A percentile compares a stretch with the other conserved stretches of the same genome.
These are phyloP conservation scores for Erpobdella octoculata DNA, from an alignment of 2,888 invertebrate species.

Conservation along the genomic window DNA sequence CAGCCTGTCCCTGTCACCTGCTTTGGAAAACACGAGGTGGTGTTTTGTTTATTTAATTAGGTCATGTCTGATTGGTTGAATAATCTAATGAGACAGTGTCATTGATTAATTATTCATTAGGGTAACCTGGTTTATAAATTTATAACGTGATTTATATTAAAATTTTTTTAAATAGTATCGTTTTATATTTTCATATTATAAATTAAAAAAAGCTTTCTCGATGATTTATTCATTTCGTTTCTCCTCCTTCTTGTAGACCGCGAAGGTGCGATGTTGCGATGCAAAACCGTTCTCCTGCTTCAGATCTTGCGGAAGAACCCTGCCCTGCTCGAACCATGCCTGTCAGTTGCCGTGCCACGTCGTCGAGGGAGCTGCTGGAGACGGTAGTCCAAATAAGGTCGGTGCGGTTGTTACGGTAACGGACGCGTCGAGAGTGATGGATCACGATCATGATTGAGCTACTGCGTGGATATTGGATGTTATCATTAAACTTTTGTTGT, in stretches of 20 bases:
- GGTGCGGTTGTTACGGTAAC: neutral
- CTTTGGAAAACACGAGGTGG: slow-evolving; percentile 52
- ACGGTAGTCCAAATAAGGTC: neutral
- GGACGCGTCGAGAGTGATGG: neutral
- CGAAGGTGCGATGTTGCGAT: slow-evolving; percentile 49
- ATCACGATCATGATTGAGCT: neutral
- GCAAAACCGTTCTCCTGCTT: slow-evolving; percentile 60
- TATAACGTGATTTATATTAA: neutral
- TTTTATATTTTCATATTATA: neutral
- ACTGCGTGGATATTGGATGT: neutral
- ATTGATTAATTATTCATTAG: neutral
- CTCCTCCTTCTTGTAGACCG: slow-evolving; percentile 42
- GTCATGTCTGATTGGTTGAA: too few species aligned
- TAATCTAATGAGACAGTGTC: neutral
- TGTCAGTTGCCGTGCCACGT: slow-evolving; percentile 68
- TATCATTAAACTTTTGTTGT: neutral
- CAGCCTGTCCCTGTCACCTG: slow-evolving; percentile 59
- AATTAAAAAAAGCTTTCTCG: too few species aligned
- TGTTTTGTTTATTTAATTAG: too few species aligned
- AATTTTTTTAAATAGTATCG: neutral
- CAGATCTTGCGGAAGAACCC: slow-evolving; percentile 49
- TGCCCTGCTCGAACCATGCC: slow-evolving; percentile 54
- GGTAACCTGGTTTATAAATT: too few species aligned
- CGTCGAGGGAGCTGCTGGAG: slow-evolving; percentile 39
- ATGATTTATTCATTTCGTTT: too few species aligned